These are phyloP conservation scores for Gopherus flavomarginatus DNA, from an alignment of 2,113 vertebrate genomes.

Conservation along the genomic window DNA sequence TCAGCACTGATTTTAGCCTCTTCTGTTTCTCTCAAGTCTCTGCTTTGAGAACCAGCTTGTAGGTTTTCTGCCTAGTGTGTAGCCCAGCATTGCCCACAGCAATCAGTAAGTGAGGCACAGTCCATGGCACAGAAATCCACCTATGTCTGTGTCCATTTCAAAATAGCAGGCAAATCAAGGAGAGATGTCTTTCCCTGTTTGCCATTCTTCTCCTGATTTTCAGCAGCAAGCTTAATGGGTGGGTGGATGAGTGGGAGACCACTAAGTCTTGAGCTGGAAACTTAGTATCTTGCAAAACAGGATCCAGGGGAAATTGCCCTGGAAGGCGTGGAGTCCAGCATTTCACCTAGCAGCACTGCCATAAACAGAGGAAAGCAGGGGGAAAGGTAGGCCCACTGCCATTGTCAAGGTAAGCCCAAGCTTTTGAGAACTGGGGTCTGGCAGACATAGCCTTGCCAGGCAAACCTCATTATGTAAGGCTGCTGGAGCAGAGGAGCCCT, in stretches of 20 bases:
- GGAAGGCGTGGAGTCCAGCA: background rate
- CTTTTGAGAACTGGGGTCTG: background rate
- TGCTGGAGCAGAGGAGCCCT: background rate
- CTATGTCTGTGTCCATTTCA: background rate
- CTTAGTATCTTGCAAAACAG: background rate
- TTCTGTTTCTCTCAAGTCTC: background rate
- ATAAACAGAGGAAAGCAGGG: background rate
- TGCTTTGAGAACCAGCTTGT: background rate
- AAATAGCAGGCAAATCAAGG: accelerated
- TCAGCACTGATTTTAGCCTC: background rate
- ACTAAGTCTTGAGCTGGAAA: background rate
- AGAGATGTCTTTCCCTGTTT: accelerated
- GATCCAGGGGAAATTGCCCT: background rate
- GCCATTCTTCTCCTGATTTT: constrained; percentile 22
- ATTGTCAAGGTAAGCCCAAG: background rate
- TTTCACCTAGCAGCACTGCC: background rate
- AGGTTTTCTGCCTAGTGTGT: background rate
- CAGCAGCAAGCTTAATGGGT: constrained; percentile 25
- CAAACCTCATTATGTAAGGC: background rate
- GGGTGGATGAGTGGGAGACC: constrained; percentile 25
- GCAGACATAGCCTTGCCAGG: background rate
- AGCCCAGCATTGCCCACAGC: background rate
- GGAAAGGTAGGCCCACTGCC: no score
- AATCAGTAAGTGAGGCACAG: background rate
- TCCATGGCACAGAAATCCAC: background rate